Evolutionary conservation across 2,797 vertebrate species (phyloP).

Genomic region (Smutsia gigantea): DNA sequence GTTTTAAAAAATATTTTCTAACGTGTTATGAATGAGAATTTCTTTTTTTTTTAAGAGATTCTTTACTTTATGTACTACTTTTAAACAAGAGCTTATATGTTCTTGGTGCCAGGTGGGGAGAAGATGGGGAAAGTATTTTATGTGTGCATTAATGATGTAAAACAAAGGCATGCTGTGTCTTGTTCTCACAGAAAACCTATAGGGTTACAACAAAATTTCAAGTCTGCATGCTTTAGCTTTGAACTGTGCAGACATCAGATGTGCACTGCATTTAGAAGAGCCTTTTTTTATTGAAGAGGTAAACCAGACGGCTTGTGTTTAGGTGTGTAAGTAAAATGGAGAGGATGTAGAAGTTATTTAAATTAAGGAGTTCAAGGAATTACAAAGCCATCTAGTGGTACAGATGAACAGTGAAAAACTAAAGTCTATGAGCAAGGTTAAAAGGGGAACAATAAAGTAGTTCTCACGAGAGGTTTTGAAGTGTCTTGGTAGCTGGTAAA

Average conservation of each 20-base stretch:
- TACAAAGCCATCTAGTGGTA: not conserved
- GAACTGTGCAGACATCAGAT: not conserved
- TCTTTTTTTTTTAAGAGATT: not conserved
- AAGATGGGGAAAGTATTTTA: not conserved
- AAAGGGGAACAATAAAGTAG: not conserved
- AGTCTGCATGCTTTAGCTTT: not conserved
- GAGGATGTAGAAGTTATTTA: not conserved
- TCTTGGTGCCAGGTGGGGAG: not conserved
- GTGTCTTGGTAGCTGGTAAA: not conserved
- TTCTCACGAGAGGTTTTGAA: not conserved
- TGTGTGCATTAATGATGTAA: not conserved
- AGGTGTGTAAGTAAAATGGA: not conserved
- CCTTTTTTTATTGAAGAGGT: not conserved
- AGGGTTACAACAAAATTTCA: slow-evolving; percentile 2
- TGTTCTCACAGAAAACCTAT: not conserved
- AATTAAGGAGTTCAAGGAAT: not conserved
- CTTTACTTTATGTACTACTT: not conserved
- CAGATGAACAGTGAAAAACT: not conserved
- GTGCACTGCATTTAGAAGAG: not conserved
- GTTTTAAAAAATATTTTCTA: not conserved
- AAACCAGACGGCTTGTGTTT: not conserved
- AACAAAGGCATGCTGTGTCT: not conserved
- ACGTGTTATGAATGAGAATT: not conserved
- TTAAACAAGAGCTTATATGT: not conserved
- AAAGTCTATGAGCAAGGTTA: not conserved